phyloP scores from a whole-genome alignment of 2,888 invertebrate genomes.

The Scelioninae gen. 1 region DNA sequence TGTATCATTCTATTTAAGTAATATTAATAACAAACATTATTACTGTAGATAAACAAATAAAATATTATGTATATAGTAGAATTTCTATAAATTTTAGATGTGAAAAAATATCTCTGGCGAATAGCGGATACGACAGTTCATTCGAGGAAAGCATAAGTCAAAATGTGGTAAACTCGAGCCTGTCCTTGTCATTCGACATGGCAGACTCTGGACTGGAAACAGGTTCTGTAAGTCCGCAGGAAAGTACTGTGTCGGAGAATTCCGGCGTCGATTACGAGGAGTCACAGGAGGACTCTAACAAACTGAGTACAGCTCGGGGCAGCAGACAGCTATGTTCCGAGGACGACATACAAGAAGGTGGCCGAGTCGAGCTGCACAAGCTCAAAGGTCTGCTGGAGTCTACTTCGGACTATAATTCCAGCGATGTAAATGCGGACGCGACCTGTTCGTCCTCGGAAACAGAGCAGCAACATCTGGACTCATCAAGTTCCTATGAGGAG shows the following conservation, averaged over 20 bases:
- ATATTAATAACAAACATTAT: neutral
- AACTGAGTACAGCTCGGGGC: constrained; percentile 65
- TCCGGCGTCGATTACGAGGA: constrained; percentile 81
- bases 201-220: constrained; percentile 84
- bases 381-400: constrained; percentile 57
- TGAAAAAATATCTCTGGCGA: constrained; percentile 34
- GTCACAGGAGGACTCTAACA: constrained; percentile 78
- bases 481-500: constrained; percentile 75
- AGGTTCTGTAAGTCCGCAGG: constrained; percentile 83
- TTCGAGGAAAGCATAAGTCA: constrained; percentile 56
- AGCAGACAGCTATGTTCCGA: constrained; percentile 57
- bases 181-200: constrained; percentile 79
- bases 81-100: constrained; percentile 19
- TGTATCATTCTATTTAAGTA: too few species aligned
- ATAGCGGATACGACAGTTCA: constrained; percentile 47
- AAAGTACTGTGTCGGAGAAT: constrained; percentile 83
- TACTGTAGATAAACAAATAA: neutral
- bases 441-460: constrained; percentile 75
- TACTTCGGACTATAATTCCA: constrained; percentile 67
- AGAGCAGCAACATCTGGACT: constrained; percentile 74
- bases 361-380: constrained; percentile 50
- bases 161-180: constrained; percentile 74
- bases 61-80: too few species aligned
- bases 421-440: constrained; percentile 67
- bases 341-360: constrained; percentile 46